These are phyloP conservation scores for Scrobipalpa atriplicella DNA, from an alignment of 2,888 invertebrate species.

Conservation along the genomic window DNA sequence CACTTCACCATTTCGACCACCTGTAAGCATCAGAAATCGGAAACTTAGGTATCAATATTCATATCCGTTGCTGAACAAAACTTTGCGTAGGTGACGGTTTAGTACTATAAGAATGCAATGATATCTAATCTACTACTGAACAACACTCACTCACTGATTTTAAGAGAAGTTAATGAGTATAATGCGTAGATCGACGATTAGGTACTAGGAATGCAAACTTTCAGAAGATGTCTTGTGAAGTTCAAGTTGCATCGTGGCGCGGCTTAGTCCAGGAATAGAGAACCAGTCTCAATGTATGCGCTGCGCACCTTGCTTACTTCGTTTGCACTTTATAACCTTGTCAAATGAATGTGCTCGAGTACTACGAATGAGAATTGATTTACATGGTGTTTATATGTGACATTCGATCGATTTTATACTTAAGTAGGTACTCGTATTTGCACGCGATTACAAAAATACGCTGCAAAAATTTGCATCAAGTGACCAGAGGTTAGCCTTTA, in stretches of 20 bases:
- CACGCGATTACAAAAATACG: no score
- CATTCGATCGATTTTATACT: no score
- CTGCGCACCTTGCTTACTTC: background rate
- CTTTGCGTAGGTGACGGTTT: background rate
- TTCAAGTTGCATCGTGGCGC: background rate
- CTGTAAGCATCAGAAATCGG: conserved; percentile 59
- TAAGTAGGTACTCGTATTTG: no score
- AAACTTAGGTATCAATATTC: no score
- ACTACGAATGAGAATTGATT: background rate
- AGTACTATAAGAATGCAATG: no score
- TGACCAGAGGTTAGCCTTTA: background rate
- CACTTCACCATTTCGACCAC: conserved; percentile 83
- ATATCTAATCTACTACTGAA: no score
- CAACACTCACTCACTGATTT: no score
- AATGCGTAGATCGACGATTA: background rate
- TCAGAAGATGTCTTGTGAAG: background rate
- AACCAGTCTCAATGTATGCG: conserved; percentile 1
- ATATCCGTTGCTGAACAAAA: no score
- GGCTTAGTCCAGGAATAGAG: conserved; percentile 5
- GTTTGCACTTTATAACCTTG: background rate
- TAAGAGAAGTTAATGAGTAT: no score
- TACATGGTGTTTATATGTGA: no score
- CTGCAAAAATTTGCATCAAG: background rate
- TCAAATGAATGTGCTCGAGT: background rate
- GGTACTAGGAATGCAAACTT: background rate